Conservation (phyloP, 1,140 invertebrate species). For the Nixonia krombeini region DNA sequence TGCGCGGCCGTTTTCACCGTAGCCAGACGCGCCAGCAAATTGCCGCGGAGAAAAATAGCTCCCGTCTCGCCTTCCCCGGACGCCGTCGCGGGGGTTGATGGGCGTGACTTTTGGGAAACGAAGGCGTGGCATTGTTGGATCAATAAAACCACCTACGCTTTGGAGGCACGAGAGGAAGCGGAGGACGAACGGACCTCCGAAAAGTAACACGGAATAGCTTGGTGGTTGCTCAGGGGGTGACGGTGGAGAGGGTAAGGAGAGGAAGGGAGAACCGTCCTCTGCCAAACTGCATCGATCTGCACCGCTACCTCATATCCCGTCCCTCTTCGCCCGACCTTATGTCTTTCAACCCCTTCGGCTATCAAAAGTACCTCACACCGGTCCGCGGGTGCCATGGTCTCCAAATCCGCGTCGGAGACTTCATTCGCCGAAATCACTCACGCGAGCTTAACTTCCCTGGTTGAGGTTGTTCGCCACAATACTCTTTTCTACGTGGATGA, state of each 20-base stretch:
- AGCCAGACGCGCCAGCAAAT: conserved; percentile 41
- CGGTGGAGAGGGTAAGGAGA: conserved; percentile 3
- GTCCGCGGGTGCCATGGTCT: conserved; percentile 40
- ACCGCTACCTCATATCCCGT: conserved; percentile 21
- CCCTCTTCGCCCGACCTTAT: not conserved
- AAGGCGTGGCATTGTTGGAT: conserved; percentile 62
- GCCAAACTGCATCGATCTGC: conserved; percentile 62
- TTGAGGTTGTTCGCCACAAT: no score
- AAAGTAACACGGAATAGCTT: conserved; percentile 39
- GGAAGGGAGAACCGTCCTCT: conserved; percentile 45
- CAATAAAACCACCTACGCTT: conserved; percentile 63
- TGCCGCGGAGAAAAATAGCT: conserved; percentile 43
- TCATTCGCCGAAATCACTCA: conserved; percentile 53
- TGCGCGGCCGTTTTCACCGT: conserved; percentile 11
- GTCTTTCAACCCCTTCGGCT: conserved; percentile 38
- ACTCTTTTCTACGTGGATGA: conserved; percentile 15
- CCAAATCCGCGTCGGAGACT: conserved; percentile 57
- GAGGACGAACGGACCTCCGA: conserved; percentile 51
- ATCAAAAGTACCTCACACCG: conserved; percentile 18
- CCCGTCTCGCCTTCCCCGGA: conserved; percentile 24
- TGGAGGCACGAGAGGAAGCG: conserved; percentile 16
- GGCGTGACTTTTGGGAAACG: conserved; percentile 61
- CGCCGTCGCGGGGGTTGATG: conserved; percentile 50
- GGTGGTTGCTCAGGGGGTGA: not conserved
- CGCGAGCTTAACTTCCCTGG: conserved; percentile 17